Base-by-base conservation (phyloP, 2,113 vertebrate species). In the Solenodon paradoxus region DNA sequence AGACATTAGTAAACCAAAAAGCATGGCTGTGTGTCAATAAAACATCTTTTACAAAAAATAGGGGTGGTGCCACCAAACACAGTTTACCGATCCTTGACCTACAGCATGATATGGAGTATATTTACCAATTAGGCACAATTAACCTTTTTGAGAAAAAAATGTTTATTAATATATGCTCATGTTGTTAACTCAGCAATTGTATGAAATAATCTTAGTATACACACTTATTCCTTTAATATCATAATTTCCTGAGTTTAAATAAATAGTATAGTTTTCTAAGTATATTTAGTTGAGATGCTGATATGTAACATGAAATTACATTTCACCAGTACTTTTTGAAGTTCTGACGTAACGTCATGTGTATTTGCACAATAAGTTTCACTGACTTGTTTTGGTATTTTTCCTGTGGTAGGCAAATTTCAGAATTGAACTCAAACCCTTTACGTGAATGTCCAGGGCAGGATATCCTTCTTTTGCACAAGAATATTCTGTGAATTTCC, bases 401-500 rank as follows among this genome's bases (percentile, higher is more conserved):
- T 88, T 78, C 75, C 72, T 80, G 20, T 79, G 6, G 24, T 47
- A 61, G 88, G 63, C 63, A 68, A 2, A 61, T 89, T 78, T 89
- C 66, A 61, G 86, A 69, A 57, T 75, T 89, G 88, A 26, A 69
- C 75, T 93, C 53, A 71, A 35, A 59, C 6, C 57, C 45, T 30
- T 85, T 82, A 30, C 45, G 28, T 13, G 47, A 90, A 63, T 26
- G 32, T 79, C 10, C 57, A 80, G 40, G 53, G 51, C 89, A 95
- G 94, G 80, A 96, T 92, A 95, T 97, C 94, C 90, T 93, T 51
- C 47, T 80, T 38, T 15, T 77, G 63, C 13, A 47, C 71, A 90
- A 87, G 79, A 93, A 42, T 93, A 86, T 89, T 78, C 69, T 75
- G 57, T 95, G 90, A 80, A 91, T 91, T 94, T 96, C 86, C 88